Evolutionary conservation across 2,113 vertebrate genomes (phyloP).

Genomic region (Grallaria varia): DNA sequence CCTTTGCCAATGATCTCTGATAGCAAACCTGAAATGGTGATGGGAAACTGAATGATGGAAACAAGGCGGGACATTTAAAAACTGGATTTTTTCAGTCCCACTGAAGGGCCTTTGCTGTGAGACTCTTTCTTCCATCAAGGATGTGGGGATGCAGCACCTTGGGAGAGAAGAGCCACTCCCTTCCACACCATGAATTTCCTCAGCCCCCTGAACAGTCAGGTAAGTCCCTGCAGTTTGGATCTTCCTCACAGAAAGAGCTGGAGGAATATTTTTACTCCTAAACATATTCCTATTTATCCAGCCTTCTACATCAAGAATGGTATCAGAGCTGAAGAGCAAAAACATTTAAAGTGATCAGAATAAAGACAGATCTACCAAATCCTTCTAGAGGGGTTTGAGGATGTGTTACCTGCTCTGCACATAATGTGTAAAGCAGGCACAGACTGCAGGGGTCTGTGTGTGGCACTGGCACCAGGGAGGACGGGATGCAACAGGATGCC

Average conservation of each 20-base stretch:
- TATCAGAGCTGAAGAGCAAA: background rate
- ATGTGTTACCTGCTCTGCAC: background rate
- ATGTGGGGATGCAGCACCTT: background rate
- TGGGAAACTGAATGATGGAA: background rate
- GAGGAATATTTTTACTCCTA: background rate
- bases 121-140: background rate
- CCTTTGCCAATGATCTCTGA: background rate
- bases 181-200: background rate
- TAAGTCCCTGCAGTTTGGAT: background rate
- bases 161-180: background rate
- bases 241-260: background rate
- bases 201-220: background rate
- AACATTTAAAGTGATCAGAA: background rate
- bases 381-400: background rate
- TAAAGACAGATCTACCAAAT: background rate
- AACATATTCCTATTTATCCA: background rate
- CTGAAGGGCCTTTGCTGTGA: background rate
- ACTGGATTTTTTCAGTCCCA: background rate
- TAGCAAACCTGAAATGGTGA: background rate
- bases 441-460: background rate
- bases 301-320: background rate
- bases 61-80: background rate
- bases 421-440: background rate
- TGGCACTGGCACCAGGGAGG: background rate
- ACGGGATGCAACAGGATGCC: background rate